Evolutionary conservation across 2,113 vertebrate genomes (phyloP), one percentile per base, ranked within the genome.

Genomic region (Puma concolor): DNA sequence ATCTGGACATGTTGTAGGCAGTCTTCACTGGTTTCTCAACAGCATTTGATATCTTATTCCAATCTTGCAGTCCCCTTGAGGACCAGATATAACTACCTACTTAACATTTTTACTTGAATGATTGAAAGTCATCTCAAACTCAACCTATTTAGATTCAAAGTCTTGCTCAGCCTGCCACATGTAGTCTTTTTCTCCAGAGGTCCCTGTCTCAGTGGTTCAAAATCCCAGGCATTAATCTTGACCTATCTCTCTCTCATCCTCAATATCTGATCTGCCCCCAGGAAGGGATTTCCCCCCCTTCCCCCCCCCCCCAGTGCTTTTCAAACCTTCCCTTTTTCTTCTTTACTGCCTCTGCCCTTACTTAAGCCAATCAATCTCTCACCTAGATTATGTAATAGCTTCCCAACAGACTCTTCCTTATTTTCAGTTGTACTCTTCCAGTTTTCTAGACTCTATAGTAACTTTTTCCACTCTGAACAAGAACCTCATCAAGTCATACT

Each of bases 101-200:
- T 92, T 85, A 54, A 83, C 5, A 81, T 74, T 82, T 82, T 95
- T 52, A 91, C 44, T 93, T 88, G 63, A 36, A 64, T 76, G 36
- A 94, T 57, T 92, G 64, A 92, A 76, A 91, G 60, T 92, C 41
- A 88, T 9, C 21, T 89, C 48, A 72, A 50, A 77, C 17, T 67
- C 63, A 80, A 25, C 2, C 27, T 93, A 50, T 44, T 64, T 50
- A 76, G 38, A 57, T 74, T 12, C 25, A 33, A 84, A 69, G 31
- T 94, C 31, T 69, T 88, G 31, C 6, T 95, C 16, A 64, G 44
- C 69, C 33, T 77, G 23, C 29, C 10, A 77, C 19, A 19, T 57
- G 10, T 52, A 76, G 10, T 67, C 41, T 76, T 89, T 95, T 36
- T 14, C 38, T 19, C 25, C 13, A 64, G 41, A 7, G 6, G 33